Evolutionary conservation across 2,888 invertebrate species (phyloP).

Genomic region (Andrena hattorfiana): DNA sequence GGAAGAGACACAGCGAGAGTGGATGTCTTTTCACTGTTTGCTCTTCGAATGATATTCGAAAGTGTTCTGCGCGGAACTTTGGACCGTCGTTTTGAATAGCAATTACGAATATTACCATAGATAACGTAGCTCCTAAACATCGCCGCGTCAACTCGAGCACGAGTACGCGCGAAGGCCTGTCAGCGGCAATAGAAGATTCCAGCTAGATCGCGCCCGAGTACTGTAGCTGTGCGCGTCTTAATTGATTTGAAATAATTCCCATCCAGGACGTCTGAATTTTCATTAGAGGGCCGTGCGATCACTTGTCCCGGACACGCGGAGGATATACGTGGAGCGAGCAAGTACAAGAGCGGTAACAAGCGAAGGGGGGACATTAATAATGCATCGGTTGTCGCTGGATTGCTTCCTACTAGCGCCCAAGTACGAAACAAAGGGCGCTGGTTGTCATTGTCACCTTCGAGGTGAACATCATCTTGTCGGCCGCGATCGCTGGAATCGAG

Average conservation of each 20-base stretch:
- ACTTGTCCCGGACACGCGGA: slow-evolving; percentile 55
- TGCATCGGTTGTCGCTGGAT: slow-evolving; percentile 78
- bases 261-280: slow-evolving; percentile 54
- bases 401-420: slow-evolving; percentile 75
- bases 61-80: not conserved
- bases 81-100: too few species aligned
- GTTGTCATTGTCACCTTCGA: slow-evolving; percentile 59
- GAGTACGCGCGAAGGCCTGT: too few species aligned
- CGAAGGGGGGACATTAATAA: slow-evolving; percentile 79
- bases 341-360: slow-evolving; percentile 75
- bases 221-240: slow-evolving; percentile 1
- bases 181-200: too few species aligned
- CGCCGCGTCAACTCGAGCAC: too few species aligned
- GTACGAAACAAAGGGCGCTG: slow-evolving; percentile 68
- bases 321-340: slow-evolving; percentile 68
- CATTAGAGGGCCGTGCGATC: slow-evolving; percentile 45
- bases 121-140: too few species aligned
- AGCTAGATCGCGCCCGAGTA: not conserved
- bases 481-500: slow-evolving; percentile 41
- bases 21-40: not conserved
- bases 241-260: slow-evolving; percentile 44
- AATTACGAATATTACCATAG: too few species aligned
- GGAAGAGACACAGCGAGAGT: not conserved
- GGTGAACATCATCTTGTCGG: slow-evolving; percentile 55
- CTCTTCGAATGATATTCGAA: slow-evolving; percentile 13